phyloP scores from a whole-genome alignment of 2,888 invertebrate genomes.

The Calephelis perditalis region DNA sequence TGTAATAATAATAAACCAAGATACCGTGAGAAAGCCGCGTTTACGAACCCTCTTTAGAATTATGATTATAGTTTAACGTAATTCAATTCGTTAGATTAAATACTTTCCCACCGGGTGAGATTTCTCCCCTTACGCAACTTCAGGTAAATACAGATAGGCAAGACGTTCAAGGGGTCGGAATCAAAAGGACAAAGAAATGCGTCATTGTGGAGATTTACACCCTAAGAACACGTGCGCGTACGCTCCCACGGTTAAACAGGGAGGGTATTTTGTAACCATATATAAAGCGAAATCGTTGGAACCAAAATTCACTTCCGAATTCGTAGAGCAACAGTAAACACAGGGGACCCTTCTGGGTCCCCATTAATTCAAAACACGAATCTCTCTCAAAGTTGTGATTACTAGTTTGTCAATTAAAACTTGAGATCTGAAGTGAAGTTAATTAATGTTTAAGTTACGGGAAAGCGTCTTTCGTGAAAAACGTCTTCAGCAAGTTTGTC shows the following conservation, averaged over 20 bases:
- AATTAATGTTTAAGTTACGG: conserved; percentile 47
- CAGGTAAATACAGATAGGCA: conserved; percentile 71
- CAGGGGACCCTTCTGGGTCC: conserved; percentile 53
- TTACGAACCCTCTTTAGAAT: conserved; percentile 58
- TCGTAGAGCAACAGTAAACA: conserved; percentile 46
- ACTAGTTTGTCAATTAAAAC: conserved; percentile 50
- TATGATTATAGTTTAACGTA: conserved; percentile 56
- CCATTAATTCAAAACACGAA: conserved; percentile 36
- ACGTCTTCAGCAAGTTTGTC: conserved; percentile 36
- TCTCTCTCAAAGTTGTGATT: conserved; percentile 29
- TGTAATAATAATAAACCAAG: conserved; percentile 43
- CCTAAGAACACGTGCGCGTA: conserved; percentile 65
- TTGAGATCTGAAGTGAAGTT: conserved; percentile 43
- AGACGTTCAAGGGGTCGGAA: conserved; percentile 69
- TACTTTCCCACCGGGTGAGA: conserved; percentile 67
- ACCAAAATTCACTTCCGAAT: conserved; percentile 56
- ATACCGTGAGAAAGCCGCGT: conserved; percentile 64
- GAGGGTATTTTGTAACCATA: conserved; percentile 53
- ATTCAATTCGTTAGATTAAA: conserved; percentile 65
- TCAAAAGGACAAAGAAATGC: conserved; percentile 65
- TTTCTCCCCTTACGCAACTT: conserved; percentile 61
- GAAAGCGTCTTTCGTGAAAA: conserved; percentile 39
- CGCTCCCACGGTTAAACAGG: conserved; percentile 63
- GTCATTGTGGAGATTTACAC: conserved; percentile 67
- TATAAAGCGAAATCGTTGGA: conserved; percentile 52